Base-by-base conservation (phyloP, 92 coral and sea anemone species). In the Actinostola sp. region DNA sequence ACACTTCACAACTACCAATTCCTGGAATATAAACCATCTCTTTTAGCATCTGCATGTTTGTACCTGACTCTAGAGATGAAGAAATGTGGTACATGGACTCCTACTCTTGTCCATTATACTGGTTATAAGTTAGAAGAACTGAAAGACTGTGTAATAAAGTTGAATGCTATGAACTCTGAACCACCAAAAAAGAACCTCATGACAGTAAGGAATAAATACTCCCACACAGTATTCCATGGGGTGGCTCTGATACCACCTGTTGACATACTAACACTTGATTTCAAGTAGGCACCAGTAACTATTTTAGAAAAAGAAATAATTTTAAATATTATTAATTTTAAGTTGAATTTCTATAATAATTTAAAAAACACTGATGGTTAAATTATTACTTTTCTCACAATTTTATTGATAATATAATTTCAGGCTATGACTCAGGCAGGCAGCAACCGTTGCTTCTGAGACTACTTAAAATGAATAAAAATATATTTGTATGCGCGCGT, bases 221-320 rank as follows among this genome's bases (percentile, higher is more conserved):
- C 98, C 2, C 98, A 94, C 73, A 61, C 55, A 69, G 98, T 94
- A n/a, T 94, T 94, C 66, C 97, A 88, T 44, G 89, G 88, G 58
- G 98, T 94, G 10, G 98, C 98, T 0, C 77, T 68, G 39, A 94
- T 92, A 39, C 97, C 98, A 27, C 88, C 92, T 3, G 35, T 94
- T 65, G 98, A 94, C 49, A 41, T 83, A 27, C 69, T 94, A 17
- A 64, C 88, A 51, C 81, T 91, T 73, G 83, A 91, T 46, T 66
- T 90, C 36, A 76, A 77, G 80, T 71, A 41, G 50, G 35, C n/a
- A 2, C 8, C 63, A 36, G 4, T 36, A 36, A 36, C 42, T 36
- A 4, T 19, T 30, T 19, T 27, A 30, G 16, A 21, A 11, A 57
- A 57, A 38, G 39, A 57, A 27, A 21, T 20, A 21, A 27, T 53